phyloP scores from a whole-genome alignment of 1,140 invertebrate species.

The Trichoplusia ni region DNA sequence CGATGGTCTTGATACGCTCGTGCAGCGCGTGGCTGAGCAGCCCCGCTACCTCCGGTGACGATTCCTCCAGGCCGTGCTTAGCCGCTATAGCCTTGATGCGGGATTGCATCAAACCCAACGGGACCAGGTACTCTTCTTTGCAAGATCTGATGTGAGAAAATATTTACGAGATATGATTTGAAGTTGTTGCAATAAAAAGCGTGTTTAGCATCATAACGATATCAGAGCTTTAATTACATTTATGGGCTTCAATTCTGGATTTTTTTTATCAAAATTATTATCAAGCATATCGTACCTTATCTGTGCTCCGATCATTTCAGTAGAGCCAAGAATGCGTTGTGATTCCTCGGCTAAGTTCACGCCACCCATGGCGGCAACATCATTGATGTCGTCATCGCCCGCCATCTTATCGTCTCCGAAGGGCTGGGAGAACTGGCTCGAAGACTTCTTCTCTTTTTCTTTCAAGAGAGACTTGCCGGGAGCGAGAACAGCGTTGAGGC shows the following conservation, averaged over 20 bases:
- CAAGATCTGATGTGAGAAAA: too few relatives aligned
- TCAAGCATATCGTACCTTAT: constrained; percentile 80
- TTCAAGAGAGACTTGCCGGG: constrained; percentile 65
- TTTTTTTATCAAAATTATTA: too few relatives aligned
- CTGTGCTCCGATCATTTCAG: constrained; percentile 97
- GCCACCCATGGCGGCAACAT: constrained; percentile 99
- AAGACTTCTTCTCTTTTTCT: constrained; percentile 67
- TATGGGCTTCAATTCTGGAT: too few relatives aligned
- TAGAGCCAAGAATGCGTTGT: constrained; percentile 96
- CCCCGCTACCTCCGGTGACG: constrained; percentile 92
- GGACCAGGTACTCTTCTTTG: constrained; percentile 96
- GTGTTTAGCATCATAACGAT: too few relatives aligned
- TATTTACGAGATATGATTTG: too few relatives aligned
- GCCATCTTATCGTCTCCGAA: constrained; percentile 74
- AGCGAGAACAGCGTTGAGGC: constrained; percentile 59
- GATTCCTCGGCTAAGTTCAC: constrained; percentile 99
- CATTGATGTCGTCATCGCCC: constrained; percentile 89
- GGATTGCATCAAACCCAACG: constrained; percentile 88
- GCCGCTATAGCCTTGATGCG: constrained; percentile 88
- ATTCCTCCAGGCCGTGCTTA: constrained; percentile 93
- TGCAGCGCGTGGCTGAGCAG: constrained; percentile 97
- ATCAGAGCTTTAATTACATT: too few relatives aligned
- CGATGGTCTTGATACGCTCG: constrained; percentile 94
- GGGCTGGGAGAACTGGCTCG: constrained; percentile 54
- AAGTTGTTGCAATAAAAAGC: too few relatives aligned